Evolutionary conservation across 2,113 vertebrate species (phyloP).

Genomic region (Neodontobutis hainanensis): DNA sequence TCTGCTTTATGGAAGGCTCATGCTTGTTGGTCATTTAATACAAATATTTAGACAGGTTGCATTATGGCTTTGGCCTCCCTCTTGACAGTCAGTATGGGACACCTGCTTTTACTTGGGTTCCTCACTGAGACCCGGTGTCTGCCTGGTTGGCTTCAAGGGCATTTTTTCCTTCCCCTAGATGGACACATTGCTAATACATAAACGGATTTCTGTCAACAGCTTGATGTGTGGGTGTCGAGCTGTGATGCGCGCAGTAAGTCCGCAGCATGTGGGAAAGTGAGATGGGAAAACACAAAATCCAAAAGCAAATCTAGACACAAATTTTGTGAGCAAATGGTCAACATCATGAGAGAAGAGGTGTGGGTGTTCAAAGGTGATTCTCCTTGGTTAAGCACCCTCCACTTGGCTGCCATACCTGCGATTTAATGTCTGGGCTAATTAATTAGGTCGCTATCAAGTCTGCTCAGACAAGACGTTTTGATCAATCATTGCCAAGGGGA

Average conservation of each 20-base stretch:
- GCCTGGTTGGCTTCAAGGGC: conserved; percentile 56
- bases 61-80: conserved; percentile 22
- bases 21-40: conserved; percentile 37
- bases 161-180: conserved; percentile 58
- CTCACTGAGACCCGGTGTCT: conserved; percentile 35
- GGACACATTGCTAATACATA: conserved; percentile 65
- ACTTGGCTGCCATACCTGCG: conserved; percentile 28
- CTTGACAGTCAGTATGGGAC: conserved; percentile 39
- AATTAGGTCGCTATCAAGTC: conserved; percentile 49
- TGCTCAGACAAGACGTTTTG: conserved; percentile 47
- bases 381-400: conserved; percentile 43
- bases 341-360: conserved; percentile 47
- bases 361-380: conserved; percentile 46
- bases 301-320: conserved; percentile 2
- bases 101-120: conserved; percentile 30
- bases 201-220: conserved; percentile 68
- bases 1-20: conserved; percentile 48
- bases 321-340: conserved; percentile 27
- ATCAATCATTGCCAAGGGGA: conserved; percentile 62
- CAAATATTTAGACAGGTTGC: conserved; percentile 24
- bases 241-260: conserved; percentile 27
- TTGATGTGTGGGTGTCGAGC: conserved; percentile 56
- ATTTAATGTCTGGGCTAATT: conserved; percentile 57
- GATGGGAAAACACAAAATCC: neutral
- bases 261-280: conserved; percentile 31